Evolutionary conservation across 2,113 vertebrate species (phyloP), one percentile per base, ranked within the genome.

Genomic region (Stegostoma tigrinum): DNA sequence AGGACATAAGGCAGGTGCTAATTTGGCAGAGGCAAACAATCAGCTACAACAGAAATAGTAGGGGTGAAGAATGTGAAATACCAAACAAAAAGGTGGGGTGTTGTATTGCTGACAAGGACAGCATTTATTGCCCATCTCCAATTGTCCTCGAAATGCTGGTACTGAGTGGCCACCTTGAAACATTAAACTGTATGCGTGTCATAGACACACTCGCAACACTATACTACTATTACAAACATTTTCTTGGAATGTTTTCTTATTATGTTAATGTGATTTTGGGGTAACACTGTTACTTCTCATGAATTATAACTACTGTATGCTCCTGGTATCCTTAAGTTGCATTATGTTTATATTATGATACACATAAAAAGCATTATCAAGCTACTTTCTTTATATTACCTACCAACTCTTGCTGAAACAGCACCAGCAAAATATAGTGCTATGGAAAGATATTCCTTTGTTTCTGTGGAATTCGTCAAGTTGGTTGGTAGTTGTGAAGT

Each of bases 401-500:
- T 52, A 90, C 87, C 87, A 24, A 90, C 34, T 90, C 87, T 90
- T 90, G 87, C 87, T 10, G 87, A 34, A 64, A 61, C 52, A 61
- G 87, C 87, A 30, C 87, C 87, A 30, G 87, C 87, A 90, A 90
- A 90, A 90, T n/a, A 90, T 6, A 90, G 87, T 61, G 87, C 87
- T 64, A 90, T 90, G 34, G 87, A 90, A 64, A 61, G 61, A 61
- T 64, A 90, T 61, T 90, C 87, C 45, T 34, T 34, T 64, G 17
- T 61, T 61, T 90, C 55, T 55, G 87, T 90, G 87, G 52, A 64
- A 52, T 64, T 64, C 3, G 87, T 90, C 48, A 90, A 30, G 87
- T 90, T 52, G 30, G 30, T 64, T 55, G 87, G 48, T 34, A 55
- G 52, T 61, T 90, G 87, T 15, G 24, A 90, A 90, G 52, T n/a